Conservation (phyloP, 2,113 vertebrate species). For the Physeter macrocephalus region DNA sequence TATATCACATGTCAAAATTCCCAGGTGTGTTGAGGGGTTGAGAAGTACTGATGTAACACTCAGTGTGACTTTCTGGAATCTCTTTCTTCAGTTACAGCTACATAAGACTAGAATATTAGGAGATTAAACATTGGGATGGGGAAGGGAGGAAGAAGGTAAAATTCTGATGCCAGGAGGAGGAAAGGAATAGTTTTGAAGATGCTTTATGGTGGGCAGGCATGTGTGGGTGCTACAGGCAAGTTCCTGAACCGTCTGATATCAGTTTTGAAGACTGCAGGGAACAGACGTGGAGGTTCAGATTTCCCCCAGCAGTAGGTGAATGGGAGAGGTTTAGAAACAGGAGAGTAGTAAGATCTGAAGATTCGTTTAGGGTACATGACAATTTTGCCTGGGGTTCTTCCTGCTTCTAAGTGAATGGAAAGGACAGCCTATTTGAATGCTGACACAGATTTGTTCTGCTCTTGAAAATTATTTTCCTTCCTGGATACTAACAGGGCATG, state of each 20-base stretch:
- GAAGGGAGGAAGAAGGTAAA: not conserved
- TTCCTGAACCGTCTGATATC: not conserved
- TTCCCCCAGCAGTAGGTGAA: not conserved
- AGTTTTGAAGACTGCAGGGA: not conserved
- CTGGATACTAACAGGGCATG: not conserved
- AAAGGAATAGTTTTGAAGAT: not conserved
- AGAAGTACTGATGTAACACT: not conserved
- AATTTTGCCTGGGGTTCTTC: not conserved
- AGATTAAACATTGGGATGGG: not conserved
- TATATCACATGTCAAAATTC: not conserved
- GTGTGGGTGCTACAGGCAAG: not conserved
- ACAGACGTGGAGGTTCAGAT: not conserved
- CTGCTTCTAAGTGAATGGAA: not conserved
- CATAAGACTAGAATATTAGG: not conserved
- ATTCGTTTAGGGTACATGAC: not conserved
- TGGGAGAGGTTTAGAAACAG: not conserved
- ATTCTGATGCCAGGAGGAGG: not conserved
- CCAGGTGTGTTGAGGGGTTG: not conserved
- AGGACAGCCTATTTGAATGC: not conserved
- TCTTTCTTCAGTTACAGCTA: not conserved
- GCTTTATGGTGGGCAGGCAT: not conserved
- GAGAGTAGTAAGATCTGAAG: not conserved
- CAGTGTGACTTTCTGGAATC: not conserved
- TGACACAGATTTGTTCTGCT: not conserved
- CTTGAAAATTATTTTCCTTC: not conserved